Evolutionary conservation across 2,113 vertebrate genomes (phyloP).

Genomic region (Carettochelys insculpta): DNA sequence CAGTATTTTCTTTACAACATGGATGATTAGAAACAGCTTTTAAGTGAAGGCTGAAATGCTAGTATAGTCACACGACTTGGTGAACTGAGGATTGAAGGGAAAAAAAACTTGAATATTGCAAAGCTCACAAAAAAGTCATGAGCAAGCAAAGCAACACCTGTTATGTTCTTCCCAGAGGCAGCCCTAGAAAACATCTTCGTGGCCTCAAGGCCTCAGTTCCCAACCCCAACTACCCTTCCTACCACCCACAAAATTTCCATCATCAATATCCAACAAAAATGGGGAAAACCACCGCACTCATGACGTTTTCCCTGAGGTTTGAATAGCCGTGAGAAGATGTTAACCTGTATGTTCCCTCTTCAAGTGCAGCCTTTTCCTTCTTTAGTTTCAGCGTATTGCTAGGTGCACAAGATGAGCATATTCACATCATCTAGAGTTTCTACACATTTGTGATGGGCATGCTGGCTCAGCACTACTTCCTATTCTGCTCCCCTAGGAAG

Average conservation of each 20-base stretch:
- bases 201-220: neutral
- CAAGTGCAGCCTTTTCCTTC: neutral
- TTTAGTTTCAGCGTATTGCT: no score
- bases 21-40: no score
- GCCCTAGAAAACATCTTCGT: no score
- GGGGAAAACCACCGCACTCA: neutral
- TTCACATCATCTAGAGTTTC: no score
- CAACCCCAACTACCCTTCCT: neutral
- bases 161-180: neutral
- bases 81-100: neutral
- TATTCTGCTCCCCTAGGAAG: no score
- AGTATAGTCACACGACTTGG: neutral
- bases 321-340: neutral
- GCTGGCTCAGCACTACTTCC: no score
- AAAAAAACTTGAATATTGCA: neutral
- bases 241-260: neutral
- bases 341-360: neutral
- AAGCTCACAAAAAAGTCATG: neutral
- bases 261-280: neutral
- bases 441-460: no score
- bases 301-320: neutral
- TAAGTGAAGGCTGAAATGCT: neutral
- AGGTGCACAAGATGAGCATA: no score
- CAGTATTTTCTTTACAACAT: neutral
- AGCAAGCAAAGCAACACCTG: neutral